These are phyloP conservation scores for Xylota sylvarum DNA, from an alignment of 2,888 invertebrate genomes.

Conservation along the genomic window DNA sequence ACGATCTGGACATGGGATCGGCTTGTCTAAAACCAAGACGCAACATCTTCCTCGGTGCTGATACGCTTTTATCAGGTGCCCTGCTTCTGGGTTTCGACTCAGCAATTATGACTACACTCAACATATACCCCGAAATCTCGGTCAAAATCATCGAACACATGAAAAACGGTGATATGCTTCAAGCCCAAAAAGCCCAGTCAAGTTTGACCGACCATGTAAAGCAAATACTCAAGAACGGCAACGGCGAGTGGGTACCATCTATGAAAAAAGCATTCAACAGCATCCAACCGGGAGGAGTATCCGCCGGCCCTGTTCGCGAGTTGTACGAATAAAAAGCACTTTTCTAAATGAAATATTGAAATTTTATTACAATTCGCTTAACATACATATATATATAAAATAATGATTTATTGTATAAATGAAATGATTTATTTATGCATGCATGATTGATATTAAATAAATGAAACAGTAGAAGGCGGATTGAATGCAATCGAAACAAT, in stretches of 20 bases:
- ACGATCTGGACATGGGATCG: constrained; percentile 89
- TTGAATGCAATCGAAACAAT: constrained; percentile 29
- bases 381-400: constrained; percentile 35
- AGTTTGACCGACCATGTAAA: constrained; percentile 58
- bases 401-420: constrained; percentile 23
- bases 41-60: constrained; percentile 89
- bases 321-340: constrained; percentile 17
- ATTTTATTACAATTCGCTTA: constrained; percentile 40
- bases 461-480: constrained; percentile 19
- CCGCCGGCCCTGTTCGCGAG: constrained; percentile 69
- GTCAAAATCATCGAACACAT: constrained; percentile 55
- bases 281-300: constrained; percentile 26
- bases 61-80: constrained; percentile 88
- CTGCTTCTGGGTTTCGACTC: constrained; percentile 90
- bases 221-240: constrained; percentile 70
- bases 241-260: constrained; percentile 78
- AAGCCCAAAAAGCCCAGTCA: constrained; percentile 65
- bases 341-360: constrained; percentile 12
- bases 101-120: constrained; percentile 89
- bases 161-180: constrained; percentile 35
- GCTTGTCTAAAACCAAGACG: constrained; percentile 86
- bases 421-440: constrained; percentile 21
- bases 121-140: constrained; percentile 87
- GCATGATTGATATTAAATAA: constrained; percentile 40
- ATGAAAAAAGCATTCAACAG: constrained; percentile 78